phyloP scores from a whole-genome alignment of 2,888 invertebrate genomes.

The Lepas anatifera region DNA sequence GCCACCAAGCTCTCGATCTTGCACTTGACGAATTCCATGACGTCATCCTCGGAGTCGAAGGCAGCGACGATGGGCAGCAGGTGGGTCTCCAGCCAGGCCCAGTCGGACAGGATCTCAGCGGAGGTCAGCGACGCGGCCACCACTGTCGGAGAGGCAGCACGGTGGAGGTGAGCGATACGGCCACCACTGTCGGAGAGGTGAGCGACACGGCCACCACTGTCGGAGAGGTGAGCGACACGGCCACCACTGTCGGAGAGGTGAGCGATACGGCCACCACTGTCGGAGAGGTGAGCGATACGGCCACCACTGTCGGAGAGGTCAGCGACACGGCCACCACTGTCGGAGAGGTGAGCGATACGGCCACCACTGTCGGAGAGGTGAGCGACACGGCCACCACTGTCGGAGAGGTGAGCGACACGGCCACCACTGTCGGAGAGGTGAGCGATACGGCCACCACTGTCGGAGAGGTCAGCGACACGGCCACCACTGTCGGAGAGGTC shows the following conservation, averaged over 20 bases:
- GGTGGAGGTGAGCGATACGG: not conserved
- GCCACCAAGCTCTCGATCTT: conserved; percentile 93
- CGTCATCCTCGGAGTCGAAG: conserved; percentile 87
- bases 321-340: too few relatives aligned
- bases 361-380: too few relatives aligned
- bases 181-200: not conserved
- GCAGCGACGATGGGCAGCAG: conserved; percentile 72
- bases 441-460: too few relatives aligned
- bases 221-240: conserved; percentile 28
- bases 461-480: too few relatives aligned
- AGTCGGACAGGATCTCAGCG: conserved; percentile 77
- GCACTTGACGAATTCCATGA: conserved; percentile 87
- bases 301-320: too few relatives aligned
- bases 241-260: not conserved
- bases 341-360: too few relatives aligned
- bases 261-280: not conserved
- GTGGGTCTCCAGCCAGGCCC: conserved; percentile 87
- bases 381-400: too few relatives aligned
- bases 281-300: too few relatives aligned
- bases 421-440: too few relatives aligned
- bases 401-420: too few relatives aligned
- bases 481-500: too few relatives aligned
- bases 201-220: conserved; percentile 76
- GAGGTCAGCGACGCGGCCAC: conserved; percentile 77
- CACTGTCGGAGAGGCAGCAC: conserved; percentile 44